Conservation (phyloP, 1,140 invertebrate species). For the Trichogramma pretiosum region DNA sequence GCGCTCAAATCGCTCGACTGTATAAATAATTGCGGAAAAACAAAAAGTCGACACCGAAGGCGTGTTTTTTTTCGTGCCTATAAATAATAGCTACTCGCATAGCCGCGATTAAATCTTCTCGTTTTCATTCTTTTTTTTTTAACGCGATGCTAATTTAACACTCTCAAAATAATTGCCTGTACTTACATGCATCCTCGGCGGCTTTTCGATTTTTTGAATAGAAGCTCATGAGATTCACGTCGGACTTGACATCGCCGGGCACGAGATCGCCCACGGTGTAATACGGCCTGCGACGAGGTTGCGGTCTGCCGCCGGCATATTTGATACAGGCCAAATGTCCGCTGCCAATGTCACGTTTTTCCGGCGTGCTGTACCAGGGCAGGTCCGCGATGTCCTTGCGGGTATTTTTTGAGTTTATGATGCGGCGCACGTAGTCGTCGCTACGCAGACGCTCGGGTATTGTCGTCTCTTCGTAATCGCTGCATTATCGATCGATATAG, state of each 20-base stretch:
- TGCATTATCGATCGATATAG: too few relatives aligned
- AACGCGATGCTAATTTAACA: too few relatives aligned
- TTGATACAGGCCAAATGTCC: conserved; percentile 69
- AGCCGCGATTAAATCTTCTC: too few relatives aligned
- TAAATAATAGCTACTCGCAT: too few relatives aligned
- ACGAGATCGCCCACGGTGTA: conserved; percentile 52
- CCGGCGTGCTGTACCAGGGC: conserved; percentile 55
- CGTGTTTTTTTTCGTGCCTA: too few relatives aligned
- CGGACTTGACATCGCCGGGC: conserved; percentile 51
- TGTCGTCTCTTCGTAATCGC: conserved; percentile 38
- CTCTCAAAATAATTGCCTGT: too few relatives aligned
- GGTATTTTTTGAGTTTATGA: conserved; percentile 51
- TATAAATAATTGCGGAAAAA: too few relatives aligned
- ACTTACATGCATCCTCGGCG: conserved; percentile 47
- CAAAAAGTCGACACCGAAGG: too few relatives aligned
- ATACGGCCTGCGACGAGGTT: conserved; percentile 61
- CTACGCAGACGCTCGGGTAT: conserved; percentile 43
- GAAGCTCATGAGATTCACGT: conserved; percentile 67
- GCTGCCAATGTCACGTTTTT: conserved; percentile 54
- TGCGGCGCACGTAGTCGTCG: conserved; percentile 56
- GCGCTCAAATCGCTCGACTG: too few relatives aligned
- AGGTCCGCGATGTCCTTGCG: conserved; percentile 50
- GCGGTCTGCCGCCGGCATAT: conserved; percentile 66
- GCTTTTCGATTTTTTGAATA: conserved; percentile 64
- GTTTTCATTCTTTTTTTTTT: too few relatives aligned